Evolutionary conservation across 2,888 invertebrate species (phyloP).

Genomic region (Vesta saturnalis): DNA sequence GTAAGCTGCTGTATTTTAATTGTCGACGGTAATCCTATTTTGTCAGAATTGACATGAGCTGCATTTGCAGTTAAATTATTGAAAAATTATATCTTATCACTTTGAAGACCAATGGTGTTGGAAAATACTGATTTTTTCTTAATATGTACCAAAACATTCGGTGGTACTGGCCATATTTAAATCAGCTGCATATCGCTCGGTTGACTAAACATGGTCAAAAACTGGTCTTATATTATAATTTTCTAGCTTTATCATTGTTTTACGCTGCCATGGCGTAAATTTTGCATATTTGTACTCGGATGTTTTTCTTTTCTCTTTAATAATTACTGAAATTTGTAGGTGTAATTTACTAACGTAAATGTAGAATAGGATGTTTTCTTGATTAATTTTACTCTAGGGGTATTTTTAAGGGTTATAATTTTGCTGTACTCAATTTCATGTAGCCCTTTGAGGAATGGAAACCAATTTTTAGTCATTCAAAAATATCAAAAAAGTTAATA

Average conservation of each 20-base stretch:
- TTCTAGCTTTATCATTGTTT: slow-evolving; percentile 17
- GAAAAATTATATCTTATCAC: slow-evolving; percentile 36
- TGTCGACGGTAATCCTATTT: slow-evolving; percentile 47
- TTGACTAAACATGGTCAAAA: neutral
- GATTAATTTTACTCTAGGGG: slow-evolving; percentile 33
- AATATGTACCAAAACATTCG: slow-evolving; percentile 23
- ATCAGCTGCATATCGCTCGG: neutral
- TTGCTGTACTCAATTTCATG: slow-evolving; percentile 26
- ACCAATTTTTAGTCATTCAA: slow-evolving; percentile 12
- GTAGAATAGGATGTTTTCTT: slow-evolving; percentile 33
- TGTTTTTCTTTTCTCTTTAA: slow-evolving; percentile 23
- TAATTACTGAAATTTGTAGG: slow-evolving; percentile 28
- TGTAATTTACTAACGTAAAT: slow-evolving; percentile 36
- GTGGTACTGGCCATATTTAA: slow-evolving; percentile 13
- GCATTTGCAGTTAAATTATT: slow-evolving; percentile 40
- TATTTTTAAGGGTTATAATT: slow-evolving; percentile 27
- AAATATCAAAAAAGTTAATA: neutral
- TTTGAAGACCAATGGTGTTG: slow-evolving; percentile 34
- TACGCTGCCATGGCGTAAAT: slow-evolving; percentile 22
- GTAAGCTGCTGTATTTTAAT: slow-evolving; percentile 57
- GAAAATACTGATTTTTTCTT: slow-evolving; percentile 14
- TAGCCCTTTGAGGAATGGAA: slow-evolving; percentile 30
- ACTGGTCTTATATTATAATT: slow-evolving; percentile 21
- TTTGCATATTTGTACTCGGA: slow-evolving; percentile 24
- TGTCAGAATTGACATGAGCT: slow-evolving; percentile 52